phyloP scores from a whole-genome alignment of 2,113 vertebrate genomes.

The Xyliphius kryptos region DNA sequence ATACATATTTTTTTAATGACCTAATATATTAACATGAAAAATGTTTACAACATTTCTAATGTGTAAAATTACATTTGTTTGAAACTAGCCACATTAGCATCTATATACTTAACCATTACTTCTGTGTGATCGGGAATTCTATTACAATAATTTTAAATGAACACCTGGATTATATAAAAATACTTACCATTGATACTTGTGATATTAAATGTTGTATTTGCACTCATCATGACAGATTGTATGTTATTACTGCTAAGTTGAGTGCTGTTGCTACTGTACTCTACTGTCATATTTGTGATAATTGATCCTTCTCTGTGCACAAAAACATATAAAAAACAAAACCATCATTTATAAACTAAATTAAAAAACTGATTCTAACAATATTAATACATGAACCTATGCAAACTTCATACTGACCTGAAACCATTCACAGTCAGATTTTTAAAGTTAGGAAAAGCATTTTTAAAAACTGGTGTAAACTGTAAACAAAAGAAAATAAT shows the following conservation, averaged over 20 bases:
- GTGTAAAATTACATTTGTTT: no score
- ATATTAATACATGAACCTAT: no score
- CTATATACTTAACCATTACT: no score
- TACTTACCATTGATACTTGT: neutral
- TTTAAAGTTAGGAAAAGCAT: neutral
- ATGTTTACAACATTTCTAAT: no score
- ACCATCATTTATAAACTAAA: no score
- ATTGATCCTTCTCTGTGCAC: slow-evolving; percentile 3
- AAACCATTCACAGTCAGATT: neutral
- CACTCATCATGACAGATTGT: neutral
- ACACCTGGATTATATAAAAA: no score
- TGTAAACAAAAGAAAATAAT: slow-evolving; percentile 6
- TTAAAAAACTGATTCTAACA: neutral
- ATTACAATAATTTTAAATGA: no score
- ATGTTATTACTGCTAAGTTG: neutral
- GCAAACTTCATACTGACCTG: neutral
- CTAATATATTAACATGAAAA: no score
- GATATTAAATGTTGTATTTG: slow-evolving; percentile 1
- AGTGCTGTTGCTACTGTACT: neutral
- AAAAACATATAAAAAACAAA: neutral
- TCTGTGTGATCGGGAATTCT: no score
- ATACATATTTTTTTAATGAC: no score
- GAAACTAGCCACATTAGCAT: no score
- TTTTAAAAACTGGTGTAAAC: neutral
- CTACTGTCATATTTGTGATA: neutral